Evolutionary conservation across 2,888 invertebrate species (phyloP), one percentile per base, ranked within the genome.

Genomic region (Eurytoma adleriae): DNA sequence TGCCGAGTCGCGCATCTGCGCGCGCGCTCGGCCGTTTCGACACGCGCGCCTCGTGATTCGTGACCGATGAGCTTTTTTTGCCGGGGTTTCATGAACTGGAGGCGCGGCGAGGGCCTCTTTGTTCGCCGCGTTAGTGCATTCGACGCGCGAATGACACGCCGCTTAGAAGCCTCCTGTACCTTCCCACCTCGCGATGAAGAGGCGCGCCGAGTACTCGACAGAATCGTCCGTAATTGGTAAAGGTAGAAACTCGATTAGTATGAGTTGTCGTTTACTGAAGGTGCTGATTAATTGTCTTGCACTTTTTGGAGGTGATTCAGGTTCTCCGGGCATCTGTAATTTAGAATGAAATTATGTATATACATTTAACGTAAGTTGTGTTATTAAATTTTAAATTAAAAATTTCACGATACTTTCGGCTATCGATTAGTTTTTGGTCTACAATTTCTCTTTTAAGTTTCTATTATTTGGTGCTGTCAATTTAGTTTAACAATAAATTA

Each of bases 1-100:
- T 30, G 18, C 18, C 54, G 52, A n/a, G 27, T 14, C 20, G 54
- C 64, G 83, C 88, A 89, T 89, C 89, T 89, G 89, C 84, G 83
- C 82, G 77, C 13, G 18, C 57, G n/a, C 20, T 59, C 40, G 20
- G 1, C 13, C n/a, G 48, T 54, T 48, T 56, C 62, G 20, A 61
- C 20, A 56, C 56, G 56, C 71, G 59, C 61, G 68, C 61, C 59
- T 69, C 50, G 59, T 68, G 72, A 40, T 54, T 48, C 59, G 71
- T 24, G 56, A 40, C 27, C 18, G 48, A 64, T 64, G 64, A 64
- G 40, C 40, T 64, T 48, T 40, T 24, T 64, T 30, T 40, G 64
- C 48, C 40, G n/a, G 40, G 40, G 14, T 27, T 62, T 62, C 30
- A 62, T 62, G 40, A 27, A 62, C 27, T 30, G 54, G 54, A 54